Percentiles rank a stretch among this genome's conserved stretches.
Conservation (phyloP, 2,888 invertebrate genomes). For the Ceriagrion tenellum region DNA sequence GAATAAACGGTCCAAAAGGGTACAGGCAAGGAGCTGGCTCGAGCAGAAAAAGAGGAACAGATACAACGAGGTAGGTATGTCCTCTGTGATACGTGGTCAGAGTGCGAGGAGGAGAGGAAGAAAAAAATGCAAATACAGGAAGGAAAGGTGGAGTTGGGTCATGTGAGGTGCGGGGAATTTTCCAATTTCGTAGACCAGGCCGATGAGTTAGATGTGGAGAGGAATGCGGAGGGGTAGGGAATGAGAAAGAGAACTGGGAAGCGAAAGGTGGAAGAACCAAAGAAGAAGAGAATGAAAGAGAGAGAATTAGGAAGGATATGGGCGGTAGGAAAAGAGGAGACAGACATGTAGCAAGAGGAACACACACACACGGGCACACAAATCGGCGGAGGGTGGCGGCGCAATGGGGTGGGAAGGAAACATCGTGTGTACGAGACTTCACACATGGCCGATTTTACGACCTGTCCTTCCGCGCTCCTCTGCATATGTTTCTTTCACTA, state of each 20-base stretch:
- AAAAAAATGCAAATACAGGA: not conserved
- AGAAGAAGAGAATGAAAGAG: not conserved
- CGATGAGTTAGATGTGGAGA: not conserved
- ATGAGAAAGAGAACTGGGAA: not conserved
- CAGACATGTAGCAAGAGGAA: not conserved
- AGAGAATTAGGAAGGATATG: not conserved
- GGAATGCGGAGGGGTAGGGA: not conserved
- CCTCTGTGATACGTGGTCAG: not conserved
- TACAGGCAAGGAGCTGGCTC: not conserved
- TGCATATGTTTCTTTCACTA: slow-evolving; percentile 66
- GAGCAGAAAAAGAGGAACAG: not conserved
- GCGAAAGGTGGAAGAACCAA: not conserved
- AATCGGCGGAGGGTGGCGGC: not conserved
- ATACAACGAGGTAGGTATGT: not conserved
- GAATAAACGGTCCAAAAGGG: not conserved
- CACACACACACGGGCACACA: not conserved
- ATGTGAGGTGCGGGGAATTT: not conserved
- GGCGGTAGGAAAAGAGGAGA: not conserved
- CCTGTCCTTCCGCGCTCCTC: slow-evolving; percentile 66
- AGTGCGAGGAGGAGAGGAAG: not conserved
- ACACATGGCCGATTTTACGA: slow-evolving; percentile 68
- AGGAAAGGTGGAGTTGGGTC: not conserved
- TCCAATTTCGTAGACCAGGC: not conserved
- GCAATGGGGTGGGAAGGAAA: slow-evolving; percentile 55
- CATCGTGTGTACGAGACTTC: slow-evolving; percentile 68